phyloP scores from a whole-genome alignment of 2,797 vertebrate species.

The Eutrigla gurnardus region DNA sequence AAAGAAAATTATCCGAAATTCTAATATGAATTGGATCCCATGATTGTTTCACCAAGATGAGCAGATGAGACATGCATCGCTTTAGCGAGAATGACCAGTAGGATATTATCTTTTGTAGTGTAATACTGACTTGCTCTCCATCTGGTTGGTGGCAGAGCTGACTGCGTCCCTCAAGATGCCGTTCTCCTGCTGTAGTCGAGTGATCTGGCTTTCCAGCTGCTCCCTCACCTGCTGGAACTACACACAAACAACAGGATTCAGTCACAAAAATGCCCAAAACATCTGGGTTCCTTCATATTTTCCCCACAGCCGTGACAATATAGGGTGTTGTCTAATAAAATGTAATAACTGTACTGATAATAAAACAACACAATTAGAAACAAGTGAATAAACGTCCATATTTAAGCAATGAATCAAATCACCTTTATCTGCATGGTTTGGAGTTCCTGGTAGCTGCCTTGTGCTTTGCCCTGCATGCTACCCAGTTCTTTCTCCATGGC shows the following conservation, averaged over 20 bases:
- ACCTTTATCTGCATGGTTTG: slow-evolving; percentile 96
- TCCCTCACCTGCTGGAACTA: slow-evolving; percentile 96
- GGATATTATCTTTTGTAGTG: background rate
- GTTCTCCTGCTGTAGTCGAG: slow-evolving; percentile 96
- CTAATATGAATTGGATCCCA: background rate
- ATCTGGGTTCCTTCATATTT: slow-evolving; percentile 3
- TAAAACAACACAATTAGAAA: background rate
- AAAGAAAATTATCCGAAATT: slow-evolving; percentile 17
- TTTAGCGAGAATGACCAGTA: background rate
- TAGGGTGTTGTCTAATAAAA: background rate
- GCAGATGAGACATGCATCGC: slow-evolving; percentile 4
- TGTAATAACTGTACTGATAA: background rate
- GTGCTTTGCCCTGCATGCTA: slow-evolving; percentile 93
- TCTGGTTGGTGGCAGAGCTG: slow-evolving; percentile 95
- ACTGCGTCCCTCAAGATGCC: slow-evolving; percentile 97
- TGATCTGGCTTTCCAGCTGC: slow-evolving; percentile 95
- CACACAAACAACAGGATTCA: slow-evolving; percentile 29
- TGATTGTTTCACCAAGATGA: slow-evolving; percentile 13
- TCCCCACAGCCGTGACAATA: background rate
- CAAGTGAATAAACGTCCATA: background rate
- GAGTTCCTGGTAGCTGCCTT: slow-evolving; percentile 91
- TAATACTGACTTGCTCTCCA: slow-evolving; percentile 96
- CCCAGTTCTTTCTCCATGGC: slow-evolving; percentile 92
- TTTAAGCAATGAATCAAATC: slow-evolving; percentile 28
- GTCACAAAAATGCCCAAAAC: background rate